Evolutionary conservation across 1,140 invertebrate species (phyloP), one percentile per base, ranked within the genome.

Genomic region (Lordiphosa stackelbergi): DNA sequence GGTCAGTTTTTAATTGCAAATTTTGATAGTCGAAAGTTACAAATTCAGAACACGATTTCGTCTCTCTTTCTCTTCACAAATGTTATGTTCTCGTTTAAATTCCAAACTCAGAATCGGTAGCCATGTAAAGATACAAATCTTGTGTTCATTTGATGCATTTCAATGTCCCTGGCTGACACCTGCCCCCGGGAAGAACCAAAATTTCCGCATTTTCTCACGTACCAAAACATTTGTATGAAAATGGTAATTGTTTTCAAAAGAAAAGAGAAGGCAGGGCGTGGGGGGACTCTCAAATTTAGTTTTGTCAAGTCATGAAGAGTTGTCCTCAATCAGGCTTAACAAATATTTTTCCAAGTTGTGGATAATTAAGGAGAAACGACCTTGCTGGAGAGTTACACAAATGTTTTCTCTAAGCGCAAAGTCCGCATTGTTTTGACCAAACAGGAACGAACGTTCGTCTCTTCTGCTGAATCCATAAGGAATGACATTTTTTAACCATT

Each of bases 121-220:
- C 28, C 28, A 31, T 31, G 28, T 31, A 53, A n/a, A 55, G 9
- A 13, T 41, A 61, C 64, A 65, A 47, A 45, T 36, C 31, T 65
- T 64, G 48, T 77, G 68, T 54, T 68, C 55, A 61, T 75, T 72
- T 54, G 69, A 38, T 77, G 73, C 73, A 78, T 78, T 78, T 77
- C 54, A 77, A 78, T 77, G 73, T 54, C 38, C 49, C 64, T 54
- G 28, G 28, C 43, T 11, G 5, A 34, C 54, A 51, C 35, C 40
- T 69, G 51, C 28, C 46, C n/a, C 37, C 53, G 53, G 36, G 7
- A 31, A 36, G 34, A 38, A 65, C 56, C 28, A 31, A 31, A 31
- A 31, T 31, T 59, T 51, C 43, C 42, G 43, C 74, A 78, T 78
- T 73, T 60, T 73, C 54, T 79, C 74, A 78, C 74, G 74, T 79